A percentile compares a stretch with the other conserved stretches of the same genome.
Evolutionary conservation across 2,888 invertebrate species (phyloP).

Genomic region (Leucoptera coffeella): DNA sequence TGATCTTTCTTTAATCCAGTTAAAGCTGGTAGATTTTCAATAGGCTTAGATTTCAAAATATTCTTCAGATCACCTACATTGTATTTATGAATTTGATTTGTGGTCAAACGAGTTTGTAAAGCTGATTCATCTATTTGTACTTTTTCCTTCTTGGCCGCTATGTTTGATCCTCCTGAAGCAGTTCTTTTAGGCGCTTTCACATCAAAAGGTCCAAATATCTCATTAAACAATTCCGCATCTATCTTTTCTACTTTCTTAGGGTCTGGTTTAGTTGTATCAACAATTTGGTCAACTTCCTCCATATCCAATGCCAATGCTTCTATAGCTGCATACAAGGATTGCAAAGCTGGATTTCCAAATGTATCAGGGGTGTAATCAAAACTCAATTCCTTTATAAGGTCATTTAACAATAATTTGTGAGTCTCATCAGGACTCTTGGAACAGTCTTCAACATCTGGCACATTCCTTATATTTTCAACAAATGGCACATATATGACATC

Average conservation of each 20-base stretch:
- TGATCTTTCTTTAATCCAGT: constrained; percentile 27
- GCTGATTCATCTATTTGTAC: constrained; percentile 19
- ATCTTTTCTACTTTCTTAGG: constrained; percentile 16
- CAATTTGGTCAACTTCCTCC: constrained; percentile 41
- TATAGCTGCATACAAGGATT: constrained; percentile 57
- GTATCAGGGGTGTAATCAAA: constrained; percentile 56
- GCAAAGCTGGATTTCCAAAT: constrained; percentile 63
- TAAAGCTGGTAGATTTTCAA: constrained; percentile 17
- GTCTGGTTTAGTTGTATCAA: constrained; percentile 43
- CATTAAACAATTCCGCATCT: constrained; percentile 28
- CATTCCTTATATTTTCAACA: constrained; percentile 52
- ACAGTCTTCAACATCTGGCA: constrained; percentile 24
- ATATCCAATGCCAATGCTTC: constrained; percentile 61
- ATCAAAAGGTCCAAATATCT: constrained; percentile 36
- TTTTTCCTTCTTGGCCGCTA: constrained; percentile 16
- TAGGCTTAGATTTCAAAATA: constrained; percentile 19
- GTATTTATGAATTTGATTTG: constrained; percentile 17
- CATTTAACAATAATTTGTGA: constrained; percentile 52
- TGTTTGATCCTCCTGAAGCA: constrained; percentile 7
- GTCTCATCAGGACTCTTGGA: constrained; percentile 33
- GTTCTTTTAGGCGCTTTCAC: constrained; percentile 17
- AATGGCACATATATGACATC: constrained; percentile 65
- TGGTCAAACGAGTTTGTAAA: constrained; percentile 15
- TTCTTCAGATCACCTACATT: constrained; percentile 25
- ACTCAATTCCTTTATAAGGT: constrained; percentile 49